Evolutionary conservation across 2,797 vertebrate genomes (phyloP), one percentile per base, ranked within the genome.

Genomic region (Takifugu ocellatus): DNA sequence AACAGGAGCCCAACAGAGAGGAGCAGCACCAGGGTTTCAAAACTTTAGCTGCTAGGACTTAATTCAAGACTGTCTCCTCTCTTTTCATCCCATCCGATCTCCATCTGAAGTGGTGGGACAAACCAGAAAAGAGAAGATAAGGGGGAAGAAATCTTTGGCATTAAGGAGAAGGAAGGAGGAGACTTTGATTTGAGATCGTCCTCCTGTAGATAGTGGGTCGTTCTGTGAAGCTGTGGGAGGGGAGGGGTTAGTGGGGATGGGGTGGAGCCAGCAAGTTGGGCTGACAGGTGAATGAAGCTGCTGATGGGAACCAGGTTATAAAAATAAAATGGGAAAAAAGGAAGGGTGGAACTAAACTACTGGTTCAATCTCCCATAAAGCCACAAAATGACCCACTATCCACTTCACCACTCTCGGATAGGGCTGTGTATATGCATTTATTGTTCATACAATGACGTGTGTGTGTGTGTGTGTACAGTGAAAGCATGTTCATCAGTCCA

Each of bases 341-440:
- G 36, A 54, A 46, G 68, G 14, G 56, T 66, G 70, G 70, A 78
- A 69, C 53, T 69, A 54, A 80, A 60, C 65, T 48, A 75, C 61
- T 64, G 62, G 68, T 21, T 55, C 66, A 78, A 89, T 83, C 91
- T 93, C 86, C 93, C 90, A 92, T 93, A 94, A 96, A 98, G 95
- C 95, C 97, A 94, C 95, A 97, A 98, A 98, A 98, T 93, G 97
- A 98, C 96, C 97, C 97, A 98, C 96, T 98, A 97, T 96, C 96
- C 95, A 96, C 90, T 84, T 88, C 70, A 73, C 78, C 77, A 77
- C 54, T 63, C 66, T 58, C 47, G 46, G 44, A 78, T 31, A 49
- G 55, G 61, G 61, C 48, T 70, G 63, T 48, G 58, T 58, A 66
- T 49, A 3, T 36, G 43, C 24, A 10, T 25, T 2, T 1, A 3